Evolutionary conservation across 2,113 vertebrate species (phyloP), one percentile per base, ranked within the genome.

Genomic region (Arothron firmamentum): DNA sequence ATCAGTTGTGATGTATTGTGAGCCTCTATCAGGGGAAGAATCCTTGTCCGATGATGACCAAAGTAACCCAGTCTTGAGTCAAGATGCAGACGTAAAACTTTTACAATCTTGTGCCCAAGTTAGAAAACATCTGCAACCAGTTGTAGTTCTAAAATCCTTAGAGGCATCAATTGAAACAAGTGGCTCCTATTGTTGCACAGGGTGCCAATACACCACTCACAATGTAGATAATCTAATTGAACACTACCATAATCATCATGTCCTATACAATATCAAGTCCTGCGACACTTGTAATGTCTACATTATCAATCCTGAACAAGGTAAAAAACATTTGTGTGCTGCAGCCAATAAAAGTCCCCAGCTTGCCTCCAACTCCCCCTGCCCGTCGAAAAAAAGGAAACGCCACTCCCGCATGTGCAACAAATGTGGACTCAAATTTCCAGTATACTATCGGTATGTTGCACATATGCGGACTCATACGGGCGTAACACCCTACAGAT

Each of bases 401-500:
- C 62, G 1, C 9, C 15, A 7, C 14, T 10, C 21, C 42, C 60
- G 78, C 18, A 52, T 10, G 16, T 92, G 90, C 55, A 67, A 8
- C 1, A 75, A 45, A 25, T 92, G 91, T 20, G 13, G 17, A 18
- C 41, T 81, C 1, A 6, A 1, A 16, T 91, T 92, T 72, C 3
- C 59, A 25, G 83, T 70, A 78, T 0, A 46, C 15, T 0, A 48
- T 55, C 31, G 56, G 1, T 74, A 82, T 59, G 18, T 84, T 34
- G 62, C 52, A 14, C 91, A 92, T 55, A 82, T 88, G 77, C 75
- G 83, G 13, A 59, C 10, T 47, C 90, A 92, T 72, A 85, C 70
- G 59, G 79, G 76, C 4, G 66, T 70, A 72, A 91, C 90, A n/a
- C 79, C 80, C 4, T 87, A 54, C 51, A 67, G 59, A 53, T 92